A percentile compares a stretch with the other conserved stretches of the same genome.
Conservation (phyloP, 1,140 invertebrate genomes). For the Agrypnia vestita region DNA sequence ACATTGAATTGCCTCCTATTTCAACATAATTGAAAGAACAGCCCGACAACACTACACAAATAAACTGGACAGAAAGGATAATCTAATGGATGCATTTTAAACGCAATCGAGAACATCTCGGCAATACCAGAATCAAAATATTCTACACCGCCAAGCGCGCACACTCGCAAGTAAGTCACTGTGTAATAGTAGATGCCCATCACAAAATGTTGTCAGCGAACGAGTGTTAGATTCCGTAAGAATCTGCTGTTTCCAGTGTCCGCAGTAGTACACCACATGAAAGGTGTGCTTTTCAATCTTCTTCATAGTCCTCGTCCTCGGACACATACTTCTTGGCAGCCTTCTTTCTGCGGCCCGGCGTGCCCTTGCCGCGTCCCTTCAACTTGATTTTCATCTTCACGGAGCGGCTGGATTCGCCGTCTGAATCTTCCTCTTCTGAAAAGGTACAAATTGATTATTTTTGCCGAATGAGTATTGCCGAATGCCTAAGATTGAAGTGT, state of each 20-base stretch:
- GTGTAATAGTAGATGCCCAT: background rate
- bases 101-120: no score
- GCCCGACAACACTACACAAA: no score
- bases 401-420: constrained; percentile 71
- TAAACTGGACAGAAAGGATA: no score
- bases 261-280: background rate
- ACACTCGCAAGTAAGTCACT: background rate
- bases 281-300: constrained; percentile 63
- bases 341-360: constrained; percentile 68
- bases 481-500: background rate
- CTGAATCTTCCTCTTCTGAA: constrained; percentile 68
- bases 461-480: no score
- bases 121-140: background rate
- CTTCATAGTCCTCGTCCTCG: constrained; percentile 70
- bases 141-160: background rate
- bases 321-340: constrained; percentile 68
- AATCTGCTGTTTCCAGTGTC: background rate
- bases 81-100: no score
- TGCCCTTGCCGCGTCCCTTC: constrained; percentile 66
- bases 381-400: constrained; percentile 73
- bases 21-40: no score
- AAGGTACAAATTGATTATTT: background rate
- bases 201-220: background rate
- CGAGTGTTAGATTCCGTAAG: background rate
- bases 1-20: no score